These are phyloP conservation scores for Notarius lentiginosus DNA, from an alignment of 2,113 vertebrate species.

Conservation along the genomic window DNA sequence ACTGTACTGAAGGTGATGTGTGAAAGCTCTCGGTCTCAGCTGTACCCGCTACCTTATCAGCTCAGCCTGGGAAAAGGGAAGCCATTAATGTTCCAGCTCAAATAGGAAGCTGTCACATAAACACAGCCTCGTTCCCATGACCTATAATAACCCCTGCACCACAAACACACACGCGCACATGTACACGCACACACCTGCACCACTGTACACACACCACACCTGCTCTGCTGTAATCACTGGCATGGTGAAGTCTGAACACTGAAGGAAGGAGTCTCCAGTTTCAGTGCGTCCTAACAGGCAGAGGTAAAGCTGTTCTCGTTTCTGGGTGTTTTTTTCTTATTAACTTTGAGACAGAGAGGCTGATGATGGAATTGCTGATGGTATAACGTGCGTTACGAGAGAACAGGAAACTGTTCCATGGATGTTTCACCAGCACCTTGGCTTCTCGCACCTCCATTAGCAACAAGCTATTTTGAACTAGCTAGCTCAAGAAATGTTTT, in stretches of 20 bases:
- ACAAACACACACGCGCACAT: conserved; percentile 15
- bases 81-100: conserved; percentile 73
- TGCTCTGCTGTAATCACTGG: not conserved
- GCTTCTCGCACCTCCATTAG: too few relatives aligned
- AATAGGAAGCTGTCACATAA: conserved; percentile 74
- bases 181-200: conserved; percentile 11
- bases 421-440: too few relatives aligned
- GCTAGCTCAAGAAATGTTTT: too few relatives aligned
- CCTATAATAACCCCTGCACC: conserved; percentile 50
- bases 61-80: conserved; percentile 73
- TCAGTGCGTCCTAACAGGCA: not conserved
- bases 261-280: not conserved
- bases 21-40: conserved; percentile 15
- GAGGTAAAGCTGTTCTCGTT: not conserved
- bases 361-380: not conserved
- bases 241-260: not conserved
- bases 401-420: not conserved
- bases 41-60: conserved; percentile 53
- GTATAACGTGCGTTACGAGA: not conserved
- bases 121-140: conserved; percentile 72
- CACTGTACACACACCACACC: not conserved
- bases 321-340: not conserved
- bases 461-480: too few relatives aligned
- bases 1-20: conserved; percentile 29
- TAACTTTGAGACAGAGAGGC: not conserved